Base-by-base conservation (phyloP, 2,113 vertebrate genomes). In the Octodon degus region DNA sequence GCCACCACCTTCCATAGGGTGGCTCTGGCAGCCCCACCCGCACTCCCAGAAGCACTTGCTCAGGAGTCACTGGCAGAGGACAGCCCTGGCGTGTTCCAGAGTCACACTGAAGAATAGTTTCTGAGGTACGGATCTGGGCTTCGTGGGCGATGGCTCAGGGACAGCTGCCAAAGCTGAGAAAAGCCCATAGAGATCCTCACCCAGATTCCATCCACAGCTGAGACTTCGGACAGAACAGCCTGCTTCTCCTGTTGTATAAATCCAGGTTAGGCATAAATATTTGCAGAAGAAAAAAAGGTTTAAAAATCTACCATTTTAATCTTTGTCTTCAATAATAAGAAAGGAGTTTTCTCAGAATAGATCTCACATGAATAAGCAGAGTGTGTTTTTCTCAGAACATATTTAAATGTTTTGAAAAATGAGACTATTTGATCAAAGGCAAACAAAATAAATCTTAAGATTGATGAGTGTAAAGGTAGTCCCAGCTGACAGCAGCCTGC, bases 1-100 rank as follows among this genome's bases (percentile, higher is more conserved):
- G 98, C 98, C 98, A 98, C 74, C 98, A 98, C 86, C 97, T 98
- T 30, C 98, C 94, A 0, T 99, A 99, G 95, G 95, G 98, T 99
- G 99, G 98, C 98, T 19, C n/a, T 34, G n/a, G 13, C 63, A 30
- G 25, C 68, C 74, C 24, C 55, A 58, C 68, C 47, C 19, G 53
- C 55, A 19, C 4, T 58, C 55, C 24, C n/a, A 27, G 34, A 47
- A 62, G 58, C 24, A 3, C 37, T 67, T 3, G 37, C 53, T 68
- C 62, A 43, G 82, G 77, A 87, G 65, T 72, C 62, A 30, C 79
- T 40, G 60, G 68, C 68, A 24, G 8, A 25, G 3, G 1, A 47
- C 27, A 19, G 58, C 53, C 50, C 20, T 86, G 34, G n/a, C 62
- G 65, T 10, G 68, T 80, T 82, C 13, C 34, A 27, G 63, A 62